Base-by-base conservation (phyloP, 2,888 invertebrate genomes). In the Tachina fera region DNA sequence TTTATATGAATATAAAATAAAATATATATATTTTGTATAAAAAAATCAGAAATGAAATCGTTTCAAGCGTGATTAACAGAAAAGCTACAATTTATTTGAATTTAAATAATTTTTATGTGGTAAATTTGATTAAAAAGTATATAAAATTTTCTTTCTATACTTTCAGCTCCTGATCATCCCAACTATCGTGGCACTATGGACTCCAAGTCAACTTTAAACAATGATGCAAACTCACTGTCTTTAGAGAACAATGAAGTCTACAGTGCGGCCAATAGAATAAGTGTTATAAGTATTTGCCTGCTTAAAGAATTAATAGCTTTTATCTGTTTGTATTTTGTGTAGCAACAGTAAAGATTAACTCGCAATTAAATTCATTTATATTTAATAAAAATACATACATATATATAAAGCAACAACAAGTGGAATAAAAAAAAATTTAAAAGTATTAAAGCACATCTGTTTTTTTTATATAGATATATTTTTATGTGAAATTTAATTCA, bases 191-290 rank as follows among this genome's bases (percentile, higher is more conserved):
- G 89, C 56, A 76, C 61, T 63, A n/a, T 77, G 31, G 92, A 92
- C 85, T 88, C 89, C 1, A 92, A 92, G 58, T 89, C 83, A 81
- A 70, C 87, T 2, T 86, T 87, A 56, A 91, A 91, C 61, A 91
- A 92, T 41, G 93, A 92, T 84, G 92, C 92, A 78, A 90, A 92
- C 77, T 92, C 91, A 47, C 82, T 92, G 13, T 92, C 93, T 63
- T 90, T 92, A 76, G 91, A 91, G 72, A 89, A 89, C 86, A 91
- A 92, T 80, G 80, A 65, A 56, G 76, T 72, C 0, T 81, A 70
- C 19, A 78, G 31, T 61, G 63, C 41, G 11, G 80, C 75, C 9
- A 41, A 31, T 31, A 31, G 31, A 22, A 13, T 4, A 60, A 39
- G 31, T 22, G 13, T 39, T 58, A 41, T 58, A 9, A 16, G 43